Base-by-base conservation (phyloP, 2,113 vertebrate species). In the Datnioides undecimradiatus region DNA sequence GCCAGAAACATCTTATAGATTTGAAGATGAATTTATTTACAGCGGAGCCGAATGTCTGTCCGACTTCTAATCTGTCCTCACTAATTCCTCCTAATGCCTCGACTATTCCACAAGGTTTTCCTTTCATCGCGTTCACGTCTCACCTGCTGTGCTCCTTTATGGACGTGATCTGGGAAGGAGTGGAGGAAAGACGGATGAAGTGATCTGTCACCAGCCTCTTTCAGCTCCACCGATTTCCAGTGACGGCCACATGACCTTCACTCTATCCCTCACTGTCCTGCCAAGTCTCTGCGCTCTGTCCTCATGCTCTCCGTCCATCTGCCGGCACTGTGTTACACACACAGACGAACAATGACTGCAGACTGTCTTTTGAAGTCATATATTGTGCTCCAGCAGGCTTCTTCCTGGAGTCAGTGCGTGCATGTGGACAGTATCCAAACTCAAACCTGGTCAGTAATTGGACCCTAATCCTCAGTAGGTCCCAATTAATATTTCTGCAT, bases 131-230 rank as follows among this genome's bases (percentile, higher is more conserved):
- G 62, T 49, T 43, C 58, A 8, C 2, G 0, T 43, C 45, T 73
- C 79, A 74, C 69, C 73, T 66, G 60, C 79, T 55, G 59, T 31
- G 45, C 31, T 49, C 59, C 52, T 77, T 72, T 75, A 58, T 38
- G 74, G 52, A 48, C 19, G 4, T 6, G 13, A 68, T 76, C 31
- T n/a, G 48, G 48, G 38, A 31, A 29, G 13, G 16, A 33, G 13
- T 65, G 31, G 38, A 48, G 38, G 73, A 57, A 34, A 82, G 85
- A 91, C 41, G 0, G 36, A 87, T 83, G 67, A 66, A 36, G 82
- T 74, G 73, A 90, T 25, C 82, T 89, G 88, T 93, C 88, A 83
- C 19, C 73, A 38, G 34, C 1, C 0, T 68, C 59, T 65, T 59
- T 70, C 31, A 66, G 58, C 48, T 60, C 33, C 16, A 31, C 38